A percentile compares a stretch with the other conserved stretches of the same genome.
Evolutionary conservation across 2,888 invertebrate species (phyloP).

Genomic region (Pemphredon lugubris): DNA sequence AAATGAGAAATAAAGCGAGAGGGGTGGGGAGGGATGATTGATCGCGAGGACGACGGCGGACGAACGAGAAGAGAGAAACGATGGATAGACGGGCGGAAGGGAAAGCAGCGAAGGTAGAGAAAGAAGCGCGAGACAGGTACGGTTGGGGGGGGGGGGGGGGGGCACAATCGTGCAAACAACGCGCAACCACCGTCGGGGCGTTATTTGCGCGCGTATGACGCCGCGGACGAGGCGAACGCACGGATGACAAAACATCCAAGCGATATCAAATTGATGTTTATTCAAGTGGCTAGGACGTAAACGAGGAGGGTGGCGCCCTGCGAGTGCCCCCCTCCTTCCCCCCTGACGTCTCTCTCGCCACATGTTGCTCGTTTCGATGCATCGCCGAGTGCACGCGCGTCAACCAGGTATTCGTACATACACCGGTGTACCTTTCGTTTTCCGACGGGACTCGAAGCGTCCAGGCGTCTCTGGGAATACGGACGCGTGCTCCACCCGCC

Average conservation of each 20-base stretch:
- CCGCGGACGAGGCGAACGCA: conserved; percentile 26
- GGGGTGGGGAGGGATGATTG: too few relatives aligned
- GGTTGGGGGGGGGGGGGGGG: too few relatives aligned
- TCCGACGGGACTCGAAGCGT: too few relatives aligned
- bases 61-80: background rate
- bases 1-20: too few relatives aligned
- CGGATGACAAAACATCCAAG: conserved; percentile 51
- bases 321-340: background rate
- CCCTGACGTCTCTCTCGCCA: background rate
- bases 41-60: background rate
- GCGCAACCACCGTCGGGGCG: conserved; percentile 18
- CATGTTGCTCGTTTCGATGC: background rate
- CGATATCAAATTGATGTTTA: conserved; percentile 69
- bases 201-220: conserved; percentile 41
- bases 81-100: conserved; percentile 30
- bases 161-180: too few relatives aligned
- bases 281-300: conserved; percentile 63
- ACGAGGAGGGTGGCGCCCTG: conserved; percentile 13
- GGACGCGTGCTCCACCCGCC: too few relatives aligned
- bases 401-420: background rate
- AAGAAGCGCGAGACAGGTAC: too few relatives aligned
- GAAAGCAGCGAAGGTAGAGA: too few relatives aligned
- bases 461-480: too few relatives aligned
- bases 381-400: background rate
- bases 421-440: background rate